These are phyloP conservation scores for Cyphomyrus discorhynchus DNA, from an alignment of 2,113 vertebrate genomes.

Conservation along the genomic window DNA sequence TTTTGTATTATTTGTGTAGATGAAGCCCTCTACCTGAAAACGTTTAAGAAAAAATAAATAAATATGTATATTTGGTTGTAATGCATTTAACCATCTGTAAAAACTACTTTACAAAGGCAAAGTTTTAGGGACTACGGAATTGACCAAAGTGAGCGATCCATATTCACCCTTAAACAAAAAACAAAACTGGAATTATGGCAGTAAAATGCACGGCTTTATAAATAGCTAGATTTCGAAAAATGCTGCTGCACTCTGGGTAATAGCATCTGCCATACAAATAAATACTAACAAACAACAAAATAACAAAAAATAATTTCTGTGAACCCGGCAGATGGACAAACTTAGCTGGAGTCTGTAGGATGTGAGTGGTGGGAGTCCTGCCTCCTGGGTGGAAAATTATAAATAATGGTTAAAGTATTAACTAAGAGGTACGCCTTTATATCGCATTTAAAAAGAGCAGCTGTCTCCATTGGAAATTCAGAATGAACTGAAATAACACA, in stretches of 20 bases:
- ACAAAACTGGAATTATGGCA: not conserved
- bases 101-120: not conserved
- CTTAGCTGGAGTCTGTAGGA: not conserved
- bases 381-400: not conserved
- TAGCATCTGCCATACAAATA: not conserved
- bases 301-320: not conserved
- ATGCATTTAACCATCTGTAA: constrained; percentile 42
- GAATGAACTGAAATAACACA: not conserved
- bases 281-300: not conserved
- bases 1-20: not conserved
- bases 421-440: not conserved
- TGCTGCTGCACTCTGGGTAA: not conserved
- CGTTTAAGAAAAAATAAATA: constrained; percentile 27
- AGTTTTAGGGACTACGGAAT: not conserved
- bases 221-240: not conserved
- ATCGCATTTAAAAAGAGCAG: not conserved
- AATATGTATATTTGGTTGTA: constrained; percentile 46
- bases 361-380: not conserved
- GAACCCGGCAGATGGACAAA: not conserved
- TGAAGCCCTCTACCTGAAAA: not conserved
- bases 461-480: not conserved
- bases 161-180: not conserved
- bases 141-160: not conserved
- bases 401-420: not conserved
- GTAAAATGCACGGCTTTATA: not conserved